Conservation (phyloP, 2,113 vertebrate genomes). For the Choloepus hoffmanni region DNA sequence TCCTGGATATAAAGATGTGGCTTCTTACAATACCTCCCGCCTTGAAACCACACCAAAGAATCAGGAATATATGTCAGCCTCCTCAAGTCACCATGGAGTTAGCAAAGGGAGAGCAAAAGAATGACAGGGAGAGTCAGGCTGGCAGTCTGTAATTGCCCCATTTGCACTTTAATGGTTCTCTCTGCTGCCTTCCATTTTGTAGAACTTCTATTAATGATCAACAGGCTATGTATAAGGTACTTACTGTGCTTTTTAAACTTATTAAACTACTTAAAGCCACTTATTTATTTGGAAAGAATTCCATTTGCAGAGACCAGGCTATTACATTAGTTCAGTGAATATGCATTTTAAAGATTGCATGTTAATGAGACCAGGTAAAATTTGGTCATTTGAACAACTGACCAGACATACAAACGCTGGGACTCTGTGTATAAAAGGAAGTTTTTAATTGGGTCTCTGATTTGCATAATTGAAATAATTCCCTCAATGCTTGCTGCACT, state of each 20-base stretch:
- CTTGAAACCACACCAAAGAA: neutral
- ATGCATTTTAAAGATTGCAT: conserved; percentile 57
- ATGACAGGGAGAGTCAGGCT: conserved; percentile 70
- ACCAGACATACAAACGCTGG: conserved; percentile 14
- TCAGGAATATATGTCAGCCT: neutral
- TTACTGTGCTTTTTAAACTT: conserved; percentile 77
- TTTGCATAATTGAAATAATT: conserved; percentile 59
- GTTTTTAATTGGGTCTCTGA: conserved; percentile 23
- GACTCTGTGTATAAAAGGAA: conserved; percentile 48
- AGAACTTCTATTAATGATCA: conserved; percentile 84
- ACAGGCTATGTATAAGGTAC: conserved; percentile 76
- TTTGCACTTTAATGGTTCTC: conserved; percentile 84
- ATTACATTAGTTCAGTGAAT: conserved; percentile 39
- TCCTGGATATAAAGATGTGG: neutral
- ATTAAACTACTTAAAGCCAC: conserved; percentile 26
- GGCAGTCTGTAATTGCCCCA: conserved; percentile 78
- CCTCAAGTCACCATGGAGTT: conserved; percentile 2
- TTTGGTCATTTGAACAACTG: conserved; percentile 53
- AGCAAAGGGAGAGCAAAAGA: neutral
- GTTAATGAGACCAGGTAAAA: conserved; percentile 64
- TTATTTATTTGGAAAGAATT: conserved; percentile 59
- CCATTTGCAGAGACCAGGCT: conserved; percentile 18
- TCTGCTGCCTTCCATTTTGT: conserved; percentile 83
- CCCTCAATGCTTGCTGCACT: conserved; percentile 26
- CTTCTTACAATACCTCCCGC: neutral